Evolutionary conservation across 2,797 vertebrate genomes (phyloP).

Genomic region (Poecile montanus): DNA sequence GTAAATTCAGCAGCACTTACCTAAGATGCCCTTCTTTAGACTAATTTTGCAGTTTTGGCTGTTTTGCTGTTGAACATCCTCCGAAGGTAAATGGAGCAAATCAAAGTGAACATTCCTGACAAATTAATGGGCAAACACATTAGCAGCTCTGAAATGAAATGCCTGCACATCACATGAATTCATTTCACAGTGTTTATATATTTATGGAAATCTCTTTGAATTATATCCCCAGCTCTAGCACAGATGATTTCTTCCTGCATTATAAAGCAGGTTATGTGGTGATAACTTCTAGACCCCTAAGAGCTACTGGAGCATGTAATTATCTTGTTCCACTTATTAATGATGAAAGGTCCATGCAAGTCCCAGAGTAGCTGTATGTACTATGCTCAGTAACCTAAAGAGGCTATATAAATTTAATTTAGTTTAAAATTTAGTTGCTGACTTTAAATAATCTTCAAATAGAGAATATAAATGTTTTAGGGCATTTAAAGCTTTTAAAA

Average conservation of each 20-base stretch:
- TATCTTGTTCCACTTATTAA: conserved; percentile 60
- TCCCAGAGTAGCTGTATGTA: conserved; percentile 32
- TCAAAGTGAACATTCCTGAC: conserved; percentile 22
- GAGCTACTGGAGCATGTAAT: conserved; percentile 63
- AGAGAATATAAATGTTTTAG: not conserved
- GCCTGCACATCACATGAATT: not conserved
- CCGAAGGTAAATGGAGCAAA: conserved; percentile 49
- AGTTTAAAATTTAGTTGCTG: conserved; percentile 1
- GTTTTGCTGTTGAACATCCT: conserved; percentile 1
- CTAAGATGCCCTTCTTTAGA: not conserved
- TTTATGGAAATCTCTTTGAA: conserved; percentile 60
- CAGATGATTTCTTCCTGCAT: conserved; percentile 48
- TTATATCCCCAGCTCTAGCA: not conserved
- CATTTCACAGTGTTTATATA: conserved; percentile 52
- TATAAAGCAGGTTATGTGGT: conserved; percentile 38
- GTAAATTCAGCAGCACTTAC: not conserved
- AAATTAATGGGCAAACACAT: conserved; percentile 47
- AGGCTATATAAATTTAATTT: conserved; percentile 41
- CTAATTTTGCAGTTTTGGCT: not conserved
- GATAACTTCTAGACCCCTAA: conserved; percentile 56
- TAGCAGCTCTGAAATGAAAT: conserved; percentile 31
- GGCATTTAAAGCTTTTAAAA: not conserved
- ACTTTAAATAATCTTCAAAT: conserved; percentile 24
- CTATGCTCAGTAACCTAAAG: conserved; percentile 10
- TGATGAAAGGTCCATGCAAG: conserved; percentile 51